phyloP scores from a whole-genome alignment of 2,113 vertebrate species.

The Oreotrochilus melanogaster region DNA sequence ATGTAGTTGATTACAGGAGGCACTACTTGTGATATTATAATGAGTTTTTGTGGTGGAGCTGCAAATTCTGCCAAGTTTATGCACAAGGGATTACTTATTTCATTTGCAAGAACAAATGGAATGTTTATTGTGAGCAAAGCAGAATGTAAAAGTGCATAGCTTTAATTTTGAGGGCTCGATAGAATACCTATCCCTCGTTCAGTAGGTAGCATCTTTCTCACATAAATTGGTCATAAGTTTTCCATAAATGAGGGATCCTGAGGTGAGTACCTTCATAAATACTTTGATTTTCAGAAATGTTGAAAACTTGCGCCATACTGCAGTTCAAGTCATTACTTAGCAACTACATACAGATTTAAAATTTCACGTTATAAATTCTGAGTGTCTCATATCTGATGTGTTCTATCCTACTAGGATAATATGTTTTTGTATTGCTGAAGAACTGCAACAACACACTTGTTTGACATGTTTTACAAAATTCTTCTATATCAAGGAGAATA shows the following conservation, averaged over 20 bases:
- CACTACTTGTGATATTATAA: conserved; percentile 9
- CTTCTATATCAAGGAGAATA: neutral
- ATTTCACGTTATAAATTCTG: neutral
- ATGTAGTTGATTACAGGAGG: neutral
- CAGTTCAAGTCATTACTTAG: neutral
- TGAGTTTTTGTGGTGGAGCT: neutral
- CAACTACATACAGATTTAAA: neutral
- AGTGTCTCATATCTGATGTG: neutral
- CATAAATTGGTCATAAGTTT: neutral
- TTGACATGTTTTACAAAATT: neutral
- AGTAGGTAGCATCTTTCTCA: neutral
- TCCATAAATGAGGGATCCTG: neutral
- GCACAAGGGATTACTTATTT: conserved; percentile 15
- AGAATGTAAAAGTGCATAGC: neutral
- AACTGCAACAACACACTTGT: neutral
- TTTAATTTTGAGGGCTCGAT: neutral
- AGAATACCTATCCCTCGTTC: neutral
- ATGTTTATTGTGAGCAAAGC: neutral
- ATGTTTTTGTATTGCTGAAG: neutral
- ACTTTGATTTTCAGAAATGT: neutral
- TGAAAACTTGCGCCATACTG: neutral
- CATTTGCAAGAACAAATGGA: neutral
- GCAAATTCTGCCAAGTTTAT: conserved; percentile 13
- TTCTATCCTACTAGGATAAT: neutral
- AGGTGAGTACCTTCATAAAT: neutral